These are phyloP conservation scores for Idaea dimidiata DNA, from an alignment of 2,888 invertebrate species.

Conservation along the genomic window DNA sequence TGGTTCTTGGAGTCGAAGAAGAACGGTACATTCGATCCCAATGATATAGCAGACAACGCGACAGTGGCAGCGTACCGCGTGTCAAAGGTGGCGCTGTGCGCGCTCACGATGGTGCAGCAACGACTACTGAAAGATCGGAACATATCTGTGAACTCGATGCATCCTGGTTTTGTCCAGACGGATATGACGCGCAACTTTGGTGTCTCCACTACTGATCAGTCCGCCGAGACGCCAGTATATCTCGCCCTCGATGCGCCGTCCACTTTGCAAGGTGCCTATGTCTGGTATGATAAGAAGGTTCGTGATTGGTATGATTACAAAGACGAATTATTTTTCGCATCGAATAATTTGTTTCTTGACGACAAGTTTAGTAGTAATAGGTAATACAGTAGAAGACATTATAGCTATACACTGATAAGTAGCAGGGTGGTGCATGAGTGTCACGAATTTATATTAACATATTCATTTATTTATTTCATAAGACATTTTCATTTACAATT, in stretches of 20 bases:
- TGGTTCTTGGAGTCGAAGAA: constrained; percentile 79
- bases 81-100: constrained; percentile 87
- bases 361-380: too few relatives aligned
- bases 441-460: too few relatives aligned
- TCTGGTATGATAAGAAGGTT: constrained; percentile 82
- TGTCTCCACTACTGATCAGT: constrained; percentile 74
- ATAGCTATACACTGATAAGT: too few relatives aligned
- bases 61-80: constrained; percentile 82
- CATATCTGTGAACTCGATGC: constrained; percentile 82
- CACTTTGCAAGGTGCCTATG: constrained; percentile 81
- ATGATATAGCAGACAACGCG: constrained; percentile 72
- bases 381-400: too few relatives aligned
- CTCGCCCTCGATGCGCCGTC: constrained; percentile 75
- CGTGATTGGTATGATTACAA: constrained; percentile 78
- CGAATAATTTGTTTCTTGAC: constrained; percentile 28
- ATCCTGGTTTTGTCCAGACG: constrained; percentile 89
- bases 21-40: constrained; percentile 47
- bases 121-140: constrained; percentile 77
- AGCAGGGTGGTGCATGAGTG: too few relatives aligned
- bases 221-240: constrained; percentile 79
- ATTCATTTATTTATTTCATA: too few relatives aligned
- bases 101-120: constrained; percentile 85
- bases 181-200: constrained; percentile 87
- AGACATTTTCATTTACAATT: too few relatives aligned
- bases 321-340: constrained; percentile 56